phyloP scores from a whole-genome alignment of 35 echinoderm and acorn worm genomes.

The Ptychodera flava region DNA sequence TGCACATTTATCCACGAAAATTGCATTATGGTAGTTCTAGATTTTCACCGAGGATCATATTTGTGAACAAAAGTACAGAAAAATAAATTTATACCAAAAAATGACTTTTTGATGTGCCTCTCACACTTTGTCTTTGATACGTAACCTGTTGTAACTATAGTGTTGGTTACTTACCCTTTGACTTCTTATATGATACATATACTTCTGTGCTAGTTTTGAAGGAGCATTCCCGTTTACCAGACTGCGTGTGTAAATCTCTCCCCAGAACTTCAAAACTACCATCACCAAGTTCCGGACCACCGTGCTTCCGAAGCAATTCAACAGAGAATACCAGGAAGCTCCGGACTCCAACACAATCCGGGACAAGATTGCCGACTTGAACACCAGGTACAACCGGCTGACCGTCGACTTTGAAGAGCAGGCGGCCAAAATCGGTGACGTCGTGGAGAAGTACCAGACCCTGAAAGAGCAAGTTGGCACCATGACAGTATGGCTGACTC shows the following conservation, averaged over 20 bases:
- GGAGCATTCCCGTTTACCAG: too few relatives aligned
- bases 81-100: too few relatives aligned
- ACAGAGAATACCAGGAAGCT: slow-evolving; percentile 62
- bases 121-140: too few relatives aligned
- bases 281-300: slow-evolving; percentile 60
- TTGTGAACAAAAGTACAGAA: too few relatives aligned
- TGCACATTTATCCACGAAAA: too few relatives aligned
- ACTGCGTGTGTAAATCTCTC: background rate
- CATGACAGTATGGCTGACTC: slow-evolving; percentile 56
- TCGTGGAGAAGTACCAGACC: slow-evolving; percentile 71
- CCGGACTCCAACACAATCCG: slow-evolving; percentile 56
- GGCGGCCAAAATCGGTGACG: slow-evolving; percentile 20
- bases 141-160: too few relatives aligned
- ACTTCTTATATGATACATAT: too few relatives aligned
- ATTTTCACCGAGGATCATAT: too few relatives aligned
- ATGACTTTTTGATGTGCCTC: too few relatives aligned
- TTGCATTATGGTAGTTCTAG: too few relatives aligned
- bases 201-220: too few relatives aligned
- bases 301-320: slow-evolving; percentile 49
- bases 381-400: slow-evolving; percentile 71
- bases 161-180: too few relatives aligned
- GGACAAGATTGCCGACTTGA: slow-evolving; percentile 68
- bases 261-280: slow-evolving; percentile 44
- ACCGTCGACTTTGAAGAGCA: slow-evolving; percentile 6
- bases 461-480: slow-evolving; percentile 35